A percentile compares a stretch with the other conserved stretches of the same genome.
Evolutionary conservation across 2,113 vertebrate species (phyloP).

Genomic region (Pterocles orientalis): DNA sequence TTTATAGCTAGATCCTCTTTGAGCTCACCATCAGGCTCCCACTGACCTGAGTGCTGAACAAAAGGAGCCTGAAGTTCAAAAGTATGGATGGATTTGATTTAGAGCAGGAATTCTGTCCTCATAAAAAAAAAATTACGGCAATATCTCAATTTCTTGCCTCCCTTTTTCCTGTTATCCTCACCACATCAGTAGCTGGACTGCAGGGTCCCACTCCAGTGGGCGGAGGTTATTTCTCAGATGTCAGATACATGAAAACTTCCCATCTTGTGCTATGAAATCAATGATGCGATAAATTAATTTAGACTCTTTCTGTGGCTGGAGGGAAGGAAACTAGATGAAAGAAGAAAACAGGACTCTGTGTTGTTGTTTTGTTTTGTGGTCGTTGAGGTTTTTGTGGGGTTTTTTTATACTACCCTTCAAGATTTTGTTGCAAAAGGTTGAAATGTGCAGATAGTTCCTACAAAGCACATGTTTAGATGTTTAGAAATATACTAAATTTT

Average conservation of each 20-base stretch:
- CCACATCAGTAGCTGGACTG: background rate
- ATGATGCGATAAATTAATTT: background rate
- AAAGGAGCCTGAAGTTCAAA: background rate
- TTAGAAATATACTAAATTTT: background rate
- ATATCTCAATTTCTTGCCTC: background rate
- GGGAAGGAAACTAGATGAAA: background rate
- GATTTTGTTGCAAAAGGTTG: background rate
- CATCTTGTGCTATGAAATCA: background rate
- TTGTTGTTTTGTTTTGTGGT: background rate
- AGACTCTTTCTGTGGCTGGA: background rate
- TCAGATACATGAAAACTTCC: background rate
- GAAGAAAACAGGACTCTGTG: background rate
- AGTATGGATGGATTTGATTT: background rate
- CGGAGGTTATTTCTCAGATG: background rate
- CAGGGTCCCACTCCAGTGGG: background rate
- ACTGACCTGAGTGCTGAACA: background rate
- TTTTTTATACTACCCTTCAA: background rate
- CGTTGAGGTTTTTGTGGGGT: background rate
- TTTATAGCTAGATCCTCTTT: background rate
- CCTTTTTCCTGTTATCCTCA: background rate
- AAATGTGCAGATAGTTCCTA: background rate
- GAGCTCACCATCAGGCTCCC: background rate
- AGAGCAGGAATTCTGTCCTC: background rate
- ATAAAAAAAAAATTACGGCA: background rate
- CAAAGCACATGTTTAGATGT: background rate